These are phyloP conservation scores for Hyla sarda DNA, from an alignment of 2,113 vertebrate genomes.

Conservation along the genomic window DNA sequence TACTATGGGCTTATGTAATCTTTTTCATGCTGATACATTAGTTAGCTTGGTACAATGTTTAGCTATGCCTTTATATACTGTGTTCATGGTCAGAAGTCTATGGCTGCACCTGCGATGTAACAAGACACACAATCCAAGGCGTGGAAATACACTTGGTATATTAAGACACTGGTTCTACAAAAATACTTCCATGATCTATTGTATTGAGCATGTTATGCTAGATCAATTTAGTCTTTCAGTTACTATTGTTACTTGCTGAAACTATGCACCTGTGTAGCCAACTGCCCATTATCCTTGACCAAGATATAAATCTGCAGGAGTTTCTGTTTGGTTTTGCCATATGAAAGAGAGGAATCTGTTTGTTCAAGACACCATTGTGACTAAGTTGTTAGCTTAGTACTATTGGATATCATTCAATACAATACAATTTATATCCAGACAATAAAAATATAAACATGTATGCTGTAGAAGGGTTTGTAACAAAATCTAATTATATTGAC, in stretches of 20 bases:
- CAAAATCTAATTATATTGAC: background rate
- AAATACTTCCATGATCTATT: slow-evolving; percentile 13
- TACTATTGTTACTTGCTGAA: slow-evolving; percentile 37
- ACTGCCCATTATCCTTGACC: slow-evolving; percentile 35
- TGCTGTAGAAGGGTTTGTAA: background rate
- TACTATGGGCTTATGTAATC: background rate
- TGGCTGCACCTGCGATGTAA: slow-evolving; percentile 14
- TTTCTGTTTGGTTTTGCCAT: slow-evolving; percentile 44
- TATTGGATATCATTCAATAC: background rate
- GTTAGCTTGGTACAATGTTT: background rate
- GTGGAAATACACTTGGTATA: background rate
- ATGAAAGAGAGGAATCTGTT: slow-evolving; percentile 30
- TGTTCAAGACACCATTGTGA: slow-evolving; percentile 19
- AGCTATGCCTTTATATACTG: background rate
- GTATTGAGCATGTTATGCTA: slow-evolving; percentile 36
- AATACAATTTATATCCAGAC: background rate
- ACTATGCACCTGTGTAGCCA: slow-evolving; percentile 52
- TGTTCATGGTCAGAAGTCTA: background rate
- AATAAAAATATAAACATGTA: background rate
- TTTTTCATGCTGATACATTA: background rate
- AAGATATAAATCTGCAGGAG: slow-evolving; percentile 20
- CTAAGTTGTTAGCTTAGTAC: slow-evolving; percentile 6
- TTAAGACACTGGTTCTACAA: slow-evolving; percentile 5
- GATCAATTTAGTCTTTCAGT: slow-evolving; percentile 19
- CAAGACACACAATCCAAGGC: background rate